Base-by-base conservation (phyloP, 2,888 invertebrate species). In the Diplolepis rosae region DNA sequence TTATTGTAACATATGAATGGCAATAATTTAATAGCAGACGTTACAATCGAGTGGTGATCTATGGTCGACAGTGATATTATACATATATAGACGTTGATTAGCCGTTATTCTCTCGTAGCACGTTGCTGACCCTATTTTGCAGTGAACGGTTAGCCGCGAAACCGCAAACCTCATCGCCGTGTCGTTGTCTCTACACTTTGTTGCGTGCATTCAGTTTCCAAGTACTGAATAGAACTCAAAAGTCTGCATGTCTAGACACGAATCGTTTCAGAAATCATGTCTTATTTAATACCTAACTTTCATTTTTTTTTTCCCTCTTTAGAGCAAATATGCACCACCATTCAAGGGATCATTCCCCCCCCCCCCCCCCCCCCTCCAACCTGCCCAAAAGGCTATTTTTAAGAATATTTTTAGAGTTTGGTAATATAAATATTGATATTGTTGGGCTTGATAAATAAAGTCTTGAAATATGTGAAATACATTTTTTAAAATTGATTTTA, bases 101-200 rank as follows among this genome's bases (percentile, higher is more conserved):
- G 77, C 77, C 77, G 82, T 80, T 80, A 79, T 79, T 80, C 79
- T 76, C 77, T 27, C 39, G 45, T 79, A 79, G 77, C 76, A 78
- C 78, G 76, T 11, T 77, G 74, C 76, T 80, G 82, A 83, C 79
- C 82, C 80, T 79, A 76, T 80, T 79, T 77, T 80, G 70, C 69
- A 54, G 71, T 69, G 51, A 69, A 75, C 76, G 80, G 80, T 82
- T 80, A 76, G 79, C 84, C 84, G 75, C 84, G 80, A 83, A 83
- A 75, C 84, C 81, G 74, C 80, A 77, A 72, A 73, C 72, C 75
- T 71, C 75, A 72, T 69, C 74, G 74, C 18, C 51, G 68, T 66
- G 69, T 67, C 78, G 76, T 66, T 70, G 68, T 48, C 70, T 76
- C 67, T 69, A 71, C 72, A 68, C 65, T 73, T 66, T 66, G 68